Evolutionary conservation across 2,888 invertebrate genomes (phyloP).

Genomic region (Leucoma salicis): DNA sequence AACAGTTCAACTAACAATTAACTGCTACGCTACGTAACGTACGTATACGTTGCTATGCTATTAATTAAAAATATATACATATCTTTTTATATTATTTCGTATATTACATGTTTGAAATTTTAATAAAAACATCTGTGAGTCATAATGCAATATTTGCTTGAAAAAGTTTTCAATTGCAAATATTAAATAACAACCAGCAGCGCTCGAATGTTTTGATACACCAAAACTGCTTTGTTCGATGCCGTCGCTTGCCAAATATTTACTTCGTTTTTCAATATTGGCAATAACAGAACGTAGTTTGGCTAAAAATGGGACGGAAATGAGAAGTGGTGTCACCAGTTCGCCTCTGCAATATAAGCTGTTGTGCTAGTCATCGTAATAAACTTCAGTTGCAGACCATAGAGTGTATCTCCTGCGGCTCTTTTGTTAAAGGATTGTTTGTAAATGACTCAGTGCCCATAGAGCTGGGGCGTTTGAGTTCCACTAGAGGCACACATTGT

Average conservation of each 20-base stretch:
- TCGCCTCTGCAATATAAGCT: constrained; percentile 55
- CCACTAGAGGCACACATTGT: too few relatives aligned
- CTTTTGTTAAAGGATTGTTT: too few relatives aligned
- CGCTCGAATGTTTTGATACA: constrained; percentile 24
- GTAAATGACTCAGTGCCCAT: too few relatives aligned
- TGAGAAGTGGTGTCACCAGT: constrained; percentile 53
- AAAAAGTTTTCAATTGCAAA: constrained; percentile 2
- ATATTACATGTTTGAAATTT: too few relatives aligned
- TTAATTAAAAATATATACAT: too few relatives aligned
- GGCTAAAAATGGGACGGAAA: constrained; percentile 59
- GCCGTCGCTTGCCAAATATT: constrained; percentile 52
- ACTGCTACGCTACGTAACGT: too few relatives aligned
- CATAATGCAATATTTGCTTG: not conserved
- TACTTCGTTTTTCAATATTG: constrained; percentile 52
- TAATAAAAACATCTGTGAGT: not conserved
- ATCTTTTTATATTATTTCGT: too few relatives aligned
- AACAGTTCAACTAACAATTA: too few relatives aligned
- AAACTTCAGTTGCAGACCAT: not conserved
- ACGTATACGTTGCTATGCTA: too few relatives aligned
- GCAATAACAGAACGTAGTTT: constrained; percentile 51
- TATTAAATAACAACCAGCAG: constrained; percentile 7
- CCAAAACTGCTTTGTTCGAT: constrained; percentile 39
- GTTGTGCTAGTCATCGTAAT: constrained; percentile 12
- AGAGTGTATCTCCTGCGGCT: too few relatives aligned
- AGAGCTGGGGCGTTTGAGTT: too few relatives aligned